Conservation (phyloP, 2,888 invertebrate genomes). For the Xanthorhoe designata region DNA sequence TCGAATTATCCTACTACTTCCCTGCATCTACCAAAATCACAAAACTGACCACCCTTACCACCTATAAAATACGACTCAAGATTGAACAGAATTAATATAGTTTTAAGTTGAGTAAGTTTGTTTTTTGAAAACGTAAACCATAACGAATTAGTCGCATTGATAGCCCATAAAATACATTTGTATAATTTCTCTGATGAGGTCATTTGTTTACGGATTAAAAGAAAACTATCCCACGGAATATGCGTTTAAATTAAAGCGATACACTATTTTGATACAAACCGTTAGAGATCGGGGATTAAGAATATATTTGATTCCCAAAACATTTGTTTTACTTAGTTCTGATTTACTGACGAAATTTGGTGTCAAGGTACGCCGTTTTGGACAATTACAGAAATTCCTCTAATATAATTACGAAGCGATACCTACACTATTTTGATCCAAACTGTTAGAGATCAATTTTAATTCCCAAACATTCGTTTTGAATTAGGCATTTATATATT, state of each 20-base stretch:
- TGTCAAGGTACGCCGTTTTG: not conserved
- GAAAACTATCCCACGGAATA: slow-evolving; percentile 51
- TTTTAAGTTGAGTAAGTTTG: not conserved
- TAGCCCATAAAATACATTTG: slow-evolving; percentile 64
- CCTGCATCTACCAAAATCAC: slow-evolving; percentile 39
- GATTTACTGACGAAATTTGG: not conserved
- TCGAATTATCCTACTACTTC: slow-evolving; percentile 72
- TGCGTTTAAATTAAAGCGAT: slow-evolving; percentile 29
- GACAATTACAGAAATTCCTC: no score
- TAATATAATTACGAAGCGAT: no score
- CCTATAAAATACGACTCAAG: slow-evolving; percentile 48
- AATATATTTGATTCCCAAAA: not conserved
- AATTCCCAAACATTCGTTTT: no score
- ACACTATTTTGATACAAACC: slow-evolving; percentile 11
- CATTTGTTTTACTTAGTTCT: not conserved
- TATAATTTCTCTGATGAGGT: slow-evolving; percentile 63
- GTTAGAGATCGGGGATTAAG: not conserved
- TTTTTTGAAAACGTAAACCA: slow-evolving; percentile 56
- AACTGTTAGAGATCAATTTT: no score
- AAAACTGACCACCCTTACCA: slow-evolving; percentile 36
- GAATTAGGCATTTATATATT: no score
- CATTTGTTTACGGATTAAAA: slow-evolving; percentile 56
- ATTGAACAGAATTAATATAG: slow-evolving; percentile 32
- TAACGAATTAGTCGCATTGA: slow-evolving; percentile 66
- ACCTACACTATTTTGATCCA: no score